Evolutionary conservation across 2,797 vertebrate genomes (phyloP), one percentile per base, ranked within the genome.

Genomic region (Orestias chungarensis): DNA sequence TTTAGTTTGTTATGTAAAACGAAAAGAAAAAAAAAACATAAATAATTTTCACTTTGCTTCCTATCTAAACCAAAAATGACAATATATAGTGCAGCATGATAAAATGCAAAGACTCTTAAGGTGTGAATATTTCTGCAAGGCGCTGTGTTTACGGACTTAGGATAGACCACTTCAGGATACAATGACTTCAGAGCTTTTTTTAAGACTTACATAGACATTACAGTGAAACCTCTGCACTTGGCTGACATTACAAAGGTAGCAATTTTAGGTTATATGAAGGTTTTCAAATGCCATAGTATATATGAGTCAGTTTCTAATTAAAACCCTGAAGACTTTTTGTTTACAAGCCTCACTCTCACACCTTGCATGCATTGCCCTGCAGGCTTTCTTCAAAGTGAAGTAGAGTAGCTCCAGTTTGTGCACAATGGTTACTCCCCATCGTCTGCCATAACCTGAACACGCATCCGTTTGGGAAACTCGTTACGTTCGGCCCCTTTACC

Each of bases 321-420:
- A 83, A 78, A 64, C 70, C 66, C 82, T 76, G 11, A 64, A 71
- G 74, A 76, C 77, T 78, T 87, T 62, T 82, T 91, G 88, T 90
- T 89, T 87, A 81, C 84, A 79, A 82, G 80, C 76, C 66, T 43
- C 79, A 43, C 59, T 66, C 90, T 89, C 87, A 88, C 92, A 92
- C 91, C 90, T 93, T 91, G 89, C 83, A 88, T 87, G 86, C 86
- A 92, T 87, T 92, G 88, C 86, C 86, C 78, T 81, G 82, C 77
- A 79, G 85, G 68, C 85, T 89, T 89, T 91, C 88, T 85, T 89
- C 83, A 83, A 87, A 89, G 79, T 82, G 84, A 91, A 92, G 90
- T 87, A 78, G 84, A 91, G 91, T 89, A 88, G 87, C 89, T 92
- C 83, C 89, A 87, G 86, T 88, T 73, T 77, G 70, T 38, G 81